Base-by-base conservation (phyloP, 2,888 invertebrate genomes). In the Nephrotoma guestfalica region DNA sequence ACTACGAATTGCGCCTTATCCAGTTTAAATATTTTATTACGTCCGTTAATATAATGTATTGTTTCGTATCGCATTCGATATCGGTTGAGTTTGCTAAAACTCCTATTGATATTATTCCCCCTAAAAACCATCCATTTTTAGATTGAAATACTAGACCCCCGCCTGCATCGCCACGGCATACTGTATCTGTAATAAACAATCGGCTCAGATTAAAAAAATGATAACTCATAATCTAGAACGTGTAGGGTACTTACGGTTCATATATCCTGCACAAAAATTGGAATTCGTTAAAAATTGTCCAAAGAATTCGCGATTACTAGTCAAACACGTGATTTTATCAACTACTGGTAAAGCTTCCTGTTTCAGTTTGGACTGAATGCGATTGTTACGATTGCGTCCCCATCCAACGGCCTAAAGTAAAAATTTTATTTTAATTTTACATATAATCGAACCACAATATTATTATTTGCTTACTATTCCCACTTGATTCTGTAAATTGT, bases 161-260 rank as follows among this genome's bases (percentile, higher is more conserved):
- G 0, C 93, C 93, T 86, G 93, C 93, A 88, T 93, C 93, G 0
- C 93, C 93, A 83, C 93, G 93, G 88, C 93, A 93, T 4, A 92
- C 92, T 3, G 91, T 92, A n/a, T 85, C 85, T 85, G 18, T 4
- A 18, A 43, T 18, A 30, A 30, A 30, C 30, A 30, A 30, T 30
- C 3, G 30, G 30, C 3, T 3, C 30, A 30, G 30, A 30, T 43
- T 43, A 6, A 30, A 9, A 45, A 85, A 43, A 11, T 0, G 30
- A 30, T 30, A 30, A 30, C 30, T 7, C 9, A 30, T 30, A 42
- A 11, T n/a, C n/a, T 41, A 11, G 42, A 42, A 41, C 6, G 15
- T 0, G 7, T 13, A 9, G 11, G 41, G 13, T 71, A 71, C 15
- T 45, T 85, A 41, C 88, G 88, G 86, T 88, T 88, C 30, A 87